Evolutionary conservation across 2,888 invertebrate genomes (phyloP).

Genomic region (Nomada ferruginata): DNA sequence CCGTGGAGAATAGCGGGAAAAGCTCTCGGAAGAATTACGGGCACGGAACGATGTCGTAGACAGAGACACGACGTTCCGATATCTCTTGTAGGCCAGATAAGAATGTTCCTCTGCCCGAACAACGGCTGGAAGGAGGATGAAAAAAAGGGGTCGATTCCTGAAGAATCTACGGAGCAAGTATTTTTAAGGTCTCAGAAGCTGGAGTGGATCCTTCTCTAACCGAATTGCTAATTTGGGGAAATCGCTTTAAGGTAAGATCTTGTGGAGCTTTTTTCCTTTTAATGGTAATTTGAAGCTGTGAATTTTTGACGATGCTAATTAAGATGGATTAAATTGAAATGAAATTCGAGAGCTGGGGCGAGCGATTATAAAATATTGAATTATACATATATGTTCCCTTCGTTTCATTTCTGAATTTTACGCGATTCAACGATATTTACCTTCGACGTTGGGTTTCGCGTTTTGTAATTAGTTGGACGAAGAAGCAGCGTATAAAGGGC

Average conservation of each 20-base stretch:
- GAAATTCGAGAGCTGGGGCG: too few species aligned
- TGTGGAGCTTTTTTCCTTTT: neutral
- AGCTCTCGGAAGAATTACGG: constrained; percentile 77
- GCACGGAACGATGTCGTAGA: constrained; percentile 76
- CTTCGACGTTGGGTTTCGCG: too few species aligned
- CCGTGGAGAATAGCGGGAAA: constrained; percentile 73
- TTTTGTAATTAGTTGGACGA: too few species aligned
- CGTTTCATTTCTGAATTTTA: too few species aligned
- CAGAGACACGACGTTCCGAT: constrained; percentile 74
- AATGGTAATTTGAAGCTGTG: neutral
- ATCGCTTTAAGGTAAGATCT: neutral
- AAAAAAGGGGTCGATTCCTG: constrained; percentile 24
- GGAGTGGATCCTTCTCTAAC: neutral
- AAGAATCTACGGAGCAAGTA: constrained; percentile 32
- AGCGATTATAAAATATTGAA: too few species aligned
- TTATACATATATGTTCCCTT: too few species aligned
- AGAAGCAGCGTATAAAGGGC: too few species aligned
- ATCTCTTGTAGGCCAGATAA: constrained; percentile 75
- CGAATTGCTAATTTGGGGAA: constrained; percentile 8
- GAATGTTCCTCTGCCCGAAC: constrained; percentile 60
- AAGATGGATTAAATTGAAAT: neutral
- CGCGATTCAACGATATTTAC: too few species aligned
- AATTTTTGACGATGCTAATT: neutral
- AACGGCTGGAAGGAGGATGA: constrained; percentile 17
- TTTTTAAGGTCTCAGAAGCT: constrained; percentile 2